phyloP scores from a whole-genome alignment of 2,113 vertebrate genomes.

The Propithecus coquereli region DNA sequence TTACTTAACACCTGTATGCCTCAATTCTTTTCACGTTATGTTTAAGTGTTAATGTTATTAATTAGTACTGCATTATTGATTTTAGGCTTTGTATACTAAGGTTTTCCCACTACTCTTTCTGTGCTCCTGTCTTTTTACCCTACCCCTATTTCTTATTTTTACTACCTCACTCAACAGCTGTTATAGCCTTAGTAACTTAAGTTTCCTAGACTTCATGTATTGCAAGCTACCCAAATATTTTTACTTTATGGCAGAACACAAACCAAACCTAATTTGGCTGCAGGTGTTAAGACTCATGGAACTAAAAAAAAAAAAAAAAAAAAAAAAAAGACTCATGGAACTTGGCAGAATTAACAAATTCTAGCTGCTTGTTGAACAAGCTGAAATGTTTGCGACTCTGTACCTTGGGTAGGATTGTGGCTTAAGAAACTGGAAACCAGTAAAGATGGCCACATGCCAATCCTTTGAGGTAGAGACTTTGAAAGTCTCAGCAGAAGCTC shows the following conservation, averaged over 20 bases:
- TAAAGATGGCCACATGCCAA: not conserved
- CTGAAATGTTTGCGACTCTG: not conserved
- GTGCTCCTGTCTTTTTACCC: not conserved
- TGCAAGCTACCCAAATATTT: constrained; percentile 36
- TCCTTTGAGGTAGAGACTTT: constrained; percentile 13
- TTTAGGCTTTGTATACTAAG: not conserved
- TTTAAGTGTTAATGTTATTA: not conserved
- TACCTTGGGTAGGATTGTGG: not conserved
- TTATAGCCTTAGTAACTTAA: not conserved
- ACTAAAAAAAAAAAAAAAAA: too few species aligned
- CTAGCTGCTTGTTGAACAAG: not conserved
- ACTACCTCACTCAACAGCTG: not conserved
- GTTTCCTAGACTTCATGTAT: not conserved
- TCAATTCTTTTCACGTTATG: not conserved
- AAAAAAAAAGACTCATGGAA: not conserved
- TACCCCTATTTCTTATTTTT: not conserved
- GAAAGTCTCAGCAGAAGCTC: constrained; percentile 15
- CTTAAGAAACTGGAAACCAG: not conserved
- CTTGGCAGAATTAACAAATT: not conserved
- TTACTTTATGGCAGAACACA: not conserved
- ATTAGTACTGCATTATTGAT: not conserved
- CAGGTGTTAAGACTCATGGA: constrained; percentile 42
- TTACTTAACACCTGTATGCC: not conserved
- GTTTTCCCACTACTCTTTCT: not conserved
- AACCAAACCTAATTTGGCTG: constrained; percentile 8